These are phyloP conservation scores for Orchesella flavescens DNA, from an alignment of 2,888 invertebrate species.

Conservation along the genomic window DNA sequence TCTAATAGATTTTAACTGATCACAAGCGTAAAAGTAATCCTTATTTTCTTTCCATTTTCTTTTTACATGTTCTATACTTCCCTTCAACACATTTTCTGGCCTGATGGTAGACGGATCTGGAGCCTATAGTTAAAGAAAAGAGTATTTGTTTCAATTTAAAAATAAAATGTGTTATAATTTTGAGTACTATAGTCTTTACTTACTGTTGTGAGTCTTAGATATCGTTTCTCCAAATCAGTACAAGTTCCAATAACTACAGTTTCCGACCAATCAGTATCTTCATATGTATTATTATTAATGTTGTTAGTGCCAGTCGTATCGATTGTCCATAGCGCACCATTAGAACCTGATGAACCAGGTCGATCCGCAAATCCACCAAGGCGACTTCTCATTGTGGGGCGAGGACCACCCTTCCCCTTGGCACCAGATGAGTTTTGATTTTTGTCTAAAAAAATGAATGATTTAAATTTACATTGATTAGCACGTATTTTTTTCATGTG, in stretches of 20 bases:
- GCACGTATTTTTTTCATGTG: no score
- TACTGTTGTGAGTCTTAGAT: conserved; percentile 90
- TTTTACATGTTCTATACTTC: conserved; percentile 92
- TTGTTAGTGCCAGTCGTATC: conserved; percentile 61
- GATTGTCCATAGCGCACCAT: conserved; percentile 66
- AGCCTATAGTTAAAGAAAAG: conserved; percentile 79
- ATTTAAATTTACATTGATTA: no score
- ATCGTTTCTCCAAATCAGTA: conserved; percentile 94
- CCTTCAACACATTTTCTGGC: conserved; percentile 88
- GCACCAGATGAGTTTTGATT: conserved; percentile 6
- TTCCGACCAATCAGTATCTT: conserved; percentile 61
- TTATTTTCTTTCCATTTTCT: conserved; percentile 90
- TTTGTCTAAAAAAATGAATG: conserved; percentile 47
- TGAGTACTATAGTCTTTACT: conserved; percentile 65
- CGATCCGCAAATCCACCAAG: conserved; percentile 70
- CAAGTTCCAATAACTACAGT: conserved; percentile 74
- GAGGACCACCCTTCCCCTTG: conserved; percentile 46
- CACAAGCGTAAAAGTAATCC: conserved; percentile 97
- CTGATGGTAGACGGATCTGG: conserved; percentile 93
- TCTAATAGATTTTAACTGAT: conserved; percentile 97
- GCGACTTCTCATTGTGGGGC: conserved; percentile 69
- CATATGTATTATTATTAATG: conserved; percentile 28
- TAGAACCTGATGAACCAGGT: conserved; percentile 24
- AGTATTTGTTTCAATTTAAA: neutral
- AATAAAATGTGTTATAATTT: neutral